A percentile compares a stretch with the other conserved stretches of the same genome.
phyloP scores from a whole-genome alignment of 1,140 invertebrate species.

The Drosophila erecta region DNA sequence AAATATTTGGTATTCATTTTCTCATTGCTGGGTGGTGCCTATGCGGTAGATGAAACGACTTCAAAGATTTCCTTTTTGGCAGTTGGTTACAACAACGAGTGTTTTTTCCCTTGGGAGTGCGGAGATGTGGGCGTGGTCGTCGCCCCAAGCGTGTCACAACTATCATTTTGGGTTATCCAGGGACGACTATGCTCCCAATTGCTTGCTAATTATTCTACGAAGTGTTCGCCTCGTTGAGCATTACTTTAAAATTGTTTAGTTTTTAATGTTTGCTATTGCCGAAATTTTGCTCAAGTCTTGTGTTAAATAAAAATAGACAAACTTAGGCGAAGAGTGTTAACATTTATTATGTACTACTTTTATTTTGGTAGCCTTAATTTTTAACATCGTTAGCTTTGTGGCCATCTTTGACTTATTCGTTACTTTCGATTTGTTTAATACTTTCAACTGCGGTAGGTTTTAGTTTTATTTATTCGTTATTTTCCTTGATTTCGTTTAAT shows the following conservation, averaged over 20 bases:
- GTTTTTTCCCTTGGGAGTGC: conserved; percentile 50
- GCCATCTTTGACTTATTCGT: conserved; percentile 47
- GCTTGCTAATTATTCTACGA: conserved; percentile 65
- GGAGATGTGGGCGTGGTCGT: conserved; percentile 41
- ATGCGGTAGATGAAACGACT: conserved; percentile 30
- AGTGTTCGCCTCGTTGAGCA: conserved; percentile 47
- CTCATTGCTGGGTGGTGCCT: conserved; percentile 18
- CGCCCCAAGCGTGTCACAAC: conserved; percentile 57
- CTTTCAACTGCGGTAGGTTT: conserved; percentile 77
- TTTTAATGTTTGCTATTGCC: conserved; percentile 21
- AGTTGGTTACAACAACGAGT: conserved; percentile 73
- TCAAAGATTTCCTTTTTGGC: conserved; percentile 53
- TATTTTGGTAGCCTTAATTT: conserved; percentile 48
- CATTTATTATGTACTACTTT: conserved; percentile 69
- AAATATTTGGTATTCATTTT: conserved; percentile 1
- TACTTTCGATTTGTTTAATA: conserved; percentile 57
- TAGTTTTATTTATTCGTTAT: conserved; percentile 36
- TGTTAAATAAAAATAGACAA: conserved; percentile 70
- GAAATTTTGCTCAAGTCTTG: conserved; percentile 50
- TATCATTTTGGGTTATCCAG: conserved; percentile 30
- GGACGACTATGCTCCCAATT: conserved; percentile 25
- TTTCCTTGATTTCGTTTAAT: conserved; percentile 45
- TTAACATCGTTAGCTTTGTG: conserved; percentile 40
- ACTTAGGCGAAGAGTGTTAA: conserved; percentile 69
- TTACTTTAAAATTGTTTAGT: conserved; percentile 41